Evolutionary conservation across 2,888 invertebrate species (phyloP).

Genomic region (Mantis religiosa): DNA sequence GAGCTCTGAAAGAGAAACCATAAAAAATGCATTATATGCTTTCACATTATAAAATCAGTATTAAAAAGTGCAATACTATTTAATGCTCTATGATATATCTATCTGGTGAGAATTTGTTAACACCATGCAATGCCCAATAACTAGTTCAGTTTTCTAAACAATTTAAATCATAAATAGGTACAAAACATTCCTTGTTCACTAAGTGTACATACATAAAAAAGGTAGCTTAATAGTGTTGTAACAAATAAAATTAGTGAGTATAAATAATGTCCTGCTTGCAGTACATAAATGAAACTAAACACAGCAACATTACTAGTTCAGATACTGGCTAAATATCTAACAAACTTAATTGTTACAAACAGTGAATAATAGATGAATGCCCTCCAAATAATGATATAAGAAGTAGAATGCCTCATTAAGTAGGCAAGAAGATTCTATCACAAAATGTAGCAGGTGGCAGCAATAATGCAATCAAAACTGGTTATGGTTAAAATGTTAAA

Average conservation of each 20-base stretch:
- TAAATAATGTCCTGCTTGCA: background rate
- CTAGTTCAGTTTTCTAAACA: background rate
- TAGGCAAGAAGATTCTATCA: background rate
- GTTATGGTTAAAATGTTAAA: slow-evolving; percentile 14
- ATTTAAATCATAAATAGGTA: background rate
- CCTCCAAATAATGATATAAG: background rate
- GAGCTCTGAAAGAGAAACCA: background rate
- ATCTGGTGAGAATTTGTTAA: background rate
- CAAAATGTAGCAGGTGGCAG: slow-evolving; percentile 2
- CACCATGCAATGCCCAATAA: background rate
- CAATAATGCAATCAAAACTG: slow-evolving; percentile 11
- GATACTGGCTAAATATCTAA: background rate
- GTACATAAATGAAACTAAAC: background rate
- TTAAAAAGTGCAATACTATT: slow-evolving; percentile 6
- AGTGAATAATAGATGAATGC: background rate
- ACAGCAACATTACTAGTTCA: background rate
- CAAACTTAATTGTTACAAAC: background rate
- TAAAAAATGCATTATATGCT: background rate
- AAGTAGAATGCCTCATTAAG: background rate
- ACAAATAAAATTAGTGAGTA: background rate
- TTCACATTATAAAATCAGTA: background rate
- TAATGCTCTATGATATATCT: background rate
- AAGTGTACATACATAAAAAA: background rate
- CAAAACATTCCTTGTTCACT: background rate
- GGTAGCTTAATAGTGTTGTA: background rate